phyloP scores from a whole-genome alignment of 2,888 invertebrate species.

The Cheilosia grossa region DNA sequence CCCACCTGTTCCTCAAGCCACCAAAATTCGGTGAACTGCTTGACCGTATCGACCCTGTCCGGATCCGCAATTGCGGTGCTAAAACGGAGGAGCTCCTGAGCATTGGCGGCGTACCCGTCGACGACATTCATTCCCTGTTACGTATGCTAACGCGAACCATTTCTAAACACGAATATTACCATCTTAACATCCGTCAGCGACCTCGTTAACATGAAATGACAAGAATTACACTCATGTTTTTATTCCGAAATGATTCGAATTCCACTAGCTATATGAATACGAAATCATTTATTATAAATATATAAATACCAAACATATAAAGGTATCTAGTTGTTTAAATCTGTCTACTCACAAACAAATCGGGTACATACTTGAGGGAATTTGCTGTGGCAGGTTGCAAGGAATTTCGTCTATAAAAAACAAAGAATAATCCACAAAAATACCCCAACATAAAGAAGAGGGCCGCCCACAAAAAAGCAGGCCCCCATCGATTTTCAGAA shows the following conservation, averaged over 20 bases:
- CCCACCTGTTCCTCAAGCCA: no score
- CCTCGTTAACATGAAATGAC: conserved; percentile 19
- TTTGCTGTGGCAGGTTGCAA: no score
- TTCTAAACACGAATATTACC: background rate
- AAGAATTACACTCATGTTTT: background rate
- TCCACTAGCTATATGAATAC: background rate
- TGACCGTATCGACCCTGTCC: no score
- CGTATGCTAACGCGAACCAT: conserved; percentile 12
- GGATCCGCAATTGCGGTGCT: no score
- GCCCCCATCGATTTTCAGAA: background rate
- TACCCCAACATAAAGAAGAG: background rate
- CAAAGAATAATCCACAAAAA: conserved; percentile 1
- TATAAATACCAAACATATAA: no score
- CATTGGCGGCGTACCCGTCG: no score
- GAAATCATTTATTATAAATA: no score
- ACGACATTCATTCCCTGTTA: background rate
- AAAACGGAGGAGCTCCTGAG: no score
- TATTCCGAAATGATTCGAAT: background rate
- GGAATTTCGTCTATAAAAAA: no score
- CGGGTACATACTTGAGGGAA: background rate
- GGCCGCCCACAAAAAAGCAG: background rate
- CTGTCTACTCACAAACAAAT: background rate
- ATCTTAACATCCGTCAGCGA: background rate
- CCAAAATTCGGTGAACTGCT: no score
- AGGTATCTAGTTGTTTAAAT: background rate